A percentile compares a stretch with the other conserved stretches of the same genome.
These are phyloP conservation scores for Polypedilum pembai DNA, from an alignment of 1,140 invertebrate genomes.

Conservation along the genomic window DNA sequence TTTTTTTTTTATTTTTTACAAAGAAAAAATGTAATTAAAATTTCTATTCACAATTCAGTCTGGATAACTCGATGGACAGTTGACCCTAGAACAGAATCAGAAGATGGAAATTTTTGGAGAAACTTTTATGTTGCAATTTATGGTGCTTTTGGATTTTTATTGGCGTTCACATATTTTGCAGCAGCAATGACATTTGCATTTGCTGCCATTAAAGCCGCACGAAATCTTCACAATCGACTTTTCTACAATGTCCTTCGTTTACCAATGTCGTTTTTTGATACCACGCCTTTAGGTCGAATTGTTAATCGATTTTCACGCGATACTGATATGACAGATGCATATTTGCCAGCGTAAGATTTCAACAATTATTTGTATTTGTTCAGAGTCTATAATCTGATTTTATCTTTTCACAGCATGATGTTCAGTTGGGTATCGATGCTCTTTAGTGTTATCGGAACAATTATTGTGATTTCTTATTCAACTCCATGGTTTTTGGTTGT, in stretches of 20 bases:
- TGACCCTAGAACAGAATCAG: constrained; percentile 48
- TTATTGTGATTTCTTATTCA: neutral
- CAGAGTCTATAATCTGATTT: too few relatives aligned
- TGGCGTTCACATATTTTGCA: neutral
- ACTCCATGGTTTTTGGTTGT: constrained; percentile 23
- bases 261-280: constrained; percentile 64
- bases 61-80: constrained; percentile 82
- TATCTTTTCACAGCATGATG: neutral
- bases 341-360: constrained; percentile 32
- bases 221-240: constrained; percentile 65
- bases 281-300: constrained; percentile 57
- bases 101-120: constrained; percentile 43
- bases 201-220: constrained; percentile 64
- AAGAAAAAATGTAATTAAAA: too few relatives aligned
- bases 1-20: too few relatives aligned
- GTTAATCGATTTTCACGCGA: constrained; percentile 60
- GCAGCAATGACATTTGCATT: constrained; percentile 38
- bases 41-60: too few relatives aligned
- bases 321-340: constrained; percentile 52
- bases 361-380: too few relatives aligned
- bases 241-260: constrained; percentile 65
- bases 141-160: constrained; percentile 60
- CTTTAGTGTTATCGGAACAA: constrained; percentile 39
- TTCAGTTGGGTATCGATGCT: constrained; percentile 33
- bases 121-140: constrained; percentile 79